Evolutionary conservation across 2,797 vertebrate species (phyloP), one percentile per base, ranked within the genome.

Genomic region (Mormyrops boulengeri): DNA sequence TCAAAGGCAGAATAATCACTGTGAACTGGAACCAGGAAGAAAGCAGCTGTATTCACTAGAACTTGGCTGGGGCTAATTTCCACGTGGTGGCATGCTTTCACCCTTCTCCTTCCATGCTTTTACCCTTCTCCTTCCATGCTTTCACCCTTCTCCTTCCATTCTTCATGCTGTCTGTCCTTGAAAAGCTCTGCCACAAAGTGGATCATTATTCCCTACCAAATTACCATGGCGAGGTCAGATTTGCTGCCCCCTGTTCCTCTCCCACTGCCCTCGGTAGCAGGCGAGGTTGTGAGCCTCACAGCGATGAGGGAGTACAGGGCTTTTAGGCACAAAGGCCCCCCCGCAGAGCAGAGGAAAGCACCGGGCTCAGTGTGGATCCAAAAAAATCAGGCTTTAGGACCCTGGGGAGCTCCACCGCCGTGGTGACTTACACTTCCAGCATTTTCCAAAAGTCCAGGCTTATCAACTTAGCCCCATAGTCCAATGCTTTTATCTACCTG

Each of bases 201-300:
- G 26, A 69, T 52, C 89, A 19, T 89, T 86, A 69, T 87, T 89
- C 82, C 26, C 11, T 57, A 30, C 69, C 89, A 86, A 66, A 86
- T 50, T 66, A 38, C 47, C 26, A 12, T 44, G 30, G 57, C 17
- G 41, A 57, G 17, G 44, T 50, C 11, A 55, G 41, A 8, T n/a
- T 86, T 49, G 19, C 14, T 49, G 44, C 8, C 34, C 30, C 34
- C 50, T 19, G 12, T 50, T n/a, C 52, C 34, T 6, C 73, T 17
- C 12, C 73, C 34, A 4, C 19, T 22, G 14, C 73, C 17, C 30
- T 11, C 6, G 6, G 55, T n/a, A 50, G 77, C 77, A 66, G 19
- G 19, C n/a, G 30, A 50, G 57, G 73, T 9, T 38, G 44, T n/a
- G 55, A 30, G 7, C n/a, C 77, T 47, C 30, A 57, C 9, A 6